Evolutionary conservation across 1,140 invertebrate genomes (phyloP), one percentile per base, ranked within the genome.

Genomic region (Octopus sinensis): DNA sequence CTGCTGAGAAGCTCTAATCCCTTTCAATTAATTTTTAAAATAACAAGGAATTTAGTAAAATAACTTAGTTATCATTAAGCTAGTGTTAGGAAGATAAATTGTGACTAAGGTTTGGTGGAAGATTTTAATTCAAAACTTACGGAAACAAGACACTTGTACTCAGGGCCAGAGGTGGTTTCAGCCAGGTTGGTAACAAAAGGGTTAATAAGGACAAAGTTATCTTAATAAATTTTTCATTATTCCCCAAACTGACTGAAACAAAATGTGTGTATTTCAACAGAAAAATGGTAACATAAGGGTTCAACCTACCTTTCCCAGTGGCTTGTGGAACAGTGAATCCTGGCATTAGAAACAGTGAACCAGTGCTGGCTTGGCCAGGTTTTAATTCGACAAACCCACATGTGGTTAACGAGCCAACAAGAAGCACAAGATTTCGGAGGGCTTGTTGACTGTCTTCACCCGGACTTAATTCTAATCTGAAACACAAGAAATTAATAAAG

Each of bases 351-450:
- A 98, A 98, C 30, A 98, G 92, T 30, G 96, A 96, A 71, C 95
- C 95, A 71, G 95, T 95, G 54, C 95, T 95, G 53, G 90, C 90
- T 54, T 90, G 87, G 75, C 88, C 91, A 17, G 92, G 92, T 84
- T 92, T 92, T 75, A 98, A 91, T 90, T 98, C 96, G 6, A 94
- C 94, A 88, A 95, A 96, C 71, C 97, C 97, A 91, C 96, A 98
- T 91, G 96, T 97, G 86, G 96, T 96, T 53, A 99, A 92, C 23
- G 96, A 98, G 9, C 96, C 96, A 82, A 98, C 93, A 93, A 98
- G 95, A 73, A 98, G 91, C 3, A 98, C 96, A 81, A 98, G 92
- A 92, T 98, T 98, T 82, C 96, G 92, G 76, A 98, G 94, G 6
- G 97, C 96, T 84, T 98, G 89, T 17, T 86, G 83, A 4, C 88